Evolutionary conservation across 2,888 invertebrate genomes (phyloP).

Genomic region (Esperia sulphurella): DNA sequence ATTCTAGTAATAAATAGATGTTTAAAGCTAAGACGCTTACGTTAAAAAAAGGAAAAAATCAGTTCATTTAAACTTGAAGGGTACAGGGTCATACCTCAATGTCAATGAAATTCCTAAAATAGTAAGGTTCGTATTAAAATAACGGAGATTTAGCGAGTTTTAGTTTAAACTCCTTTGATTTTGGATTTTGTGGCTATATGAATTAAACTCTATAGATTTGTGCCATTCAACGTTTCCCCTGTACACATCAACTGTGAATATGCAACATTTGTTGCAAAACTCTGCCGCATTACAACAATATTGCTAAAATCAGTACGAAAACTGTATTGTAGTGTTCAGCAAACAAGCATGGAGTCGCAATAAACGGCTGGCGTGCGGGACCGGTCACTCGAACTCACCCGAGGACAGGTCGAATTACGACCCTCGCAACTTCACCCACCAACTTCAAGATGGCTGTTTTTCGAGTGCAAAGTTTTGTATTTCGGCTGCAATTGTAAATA

Average conservation of each 20-base stretch:
- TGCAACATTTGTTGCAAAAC: constrained; percentile 3
- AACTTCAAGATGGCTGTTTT: constrained; percentile 61
- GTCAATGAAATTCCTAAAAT: too few relatives aligned
- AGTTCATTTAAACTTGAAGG: too few relatives aligned
- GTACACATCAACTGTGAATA: constrained; percentile 5
- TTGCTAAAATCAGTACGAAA: constrained; percentile 58
- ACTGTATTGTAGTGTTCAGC: constrained; percentile 60
- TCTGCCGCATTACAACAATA: constrained; percentile 37
- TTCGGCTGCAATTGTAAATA: constrained; percentile 63
- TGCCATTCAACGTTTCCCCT: too few relatives aligned
- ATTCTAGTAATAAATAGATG: too few relatives aligned
- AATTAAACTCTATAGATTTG: too few relatives aligned
- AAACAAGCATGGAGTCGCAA: constrained; percentile 61
- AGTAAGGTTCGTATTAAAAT: too few relatives aligned
- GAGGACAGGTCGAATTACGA: constrained; percentile 54
- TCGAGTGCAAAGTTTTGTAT: constrained; percentile 61
- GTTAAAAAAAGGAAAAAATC: too few relatives aligned
- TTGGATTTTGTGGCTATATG: too few relatives aligned
- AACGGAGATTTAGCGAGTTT: too few relatives aligned
- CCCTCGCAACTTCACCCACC: constrained; percentile 35
- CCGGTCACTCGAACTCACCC: constrained; percentile 55
- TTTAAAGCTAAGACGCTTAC: too few relatives aligned
- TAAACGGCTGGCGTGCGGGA: constrained; percentile 40
- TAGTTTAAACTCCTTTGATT: too few relatives aligned
- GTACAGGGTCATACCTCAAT: too few relatives aligned